Conservation (phyloP, 2,888 invertebrate genomes). For the Pollenia angustigena region DNA sequence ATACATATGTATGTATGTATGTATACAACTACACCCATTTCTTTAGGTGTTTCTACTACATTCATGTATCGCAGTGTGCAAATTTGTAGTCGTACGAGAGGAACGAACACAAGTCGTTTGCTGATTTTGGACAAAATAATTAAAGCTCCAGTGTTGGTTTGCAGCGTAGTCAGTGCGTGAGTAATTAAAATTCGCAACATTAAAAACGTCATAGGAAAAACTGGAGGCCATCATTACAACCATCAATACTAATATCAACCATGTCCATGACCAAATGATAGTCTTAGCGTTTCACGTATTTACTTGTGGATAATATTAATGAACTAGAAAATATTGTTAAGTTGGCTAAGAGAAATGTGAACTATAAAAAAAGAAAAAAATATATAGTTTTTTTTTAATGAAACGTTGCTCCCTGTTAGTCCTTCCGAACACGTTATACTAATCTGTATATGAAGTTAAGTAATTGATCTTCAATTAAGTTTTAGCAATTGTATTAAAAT, state of each 20-base stretch:
- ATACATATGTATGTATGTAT: no score
- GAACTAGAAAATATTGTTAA: constrained; percentile 15
- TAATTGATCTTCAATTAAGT: constrained; percentile 15
- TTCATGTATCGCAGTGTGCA: neutral
- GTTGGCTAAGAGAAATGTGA: neutral
- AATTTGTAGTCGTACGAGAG: neutral
- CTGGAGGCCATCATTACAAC: constrained; percentile 69
- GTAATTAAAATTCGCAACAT: constrained; percentile 71
- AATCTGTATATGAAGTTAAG: constrained; percentile 4
- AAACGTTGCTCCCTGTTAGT: neutral
- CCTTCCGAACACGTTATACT: constrained; percentile 23
- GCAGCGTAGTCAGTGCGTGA: constrained; percentile 64
- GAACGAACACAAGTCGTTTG: constrained; percentile 35
- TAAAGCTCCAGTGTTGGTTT: constrained; percentile 60
- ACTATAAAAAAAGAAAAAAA: neutral
- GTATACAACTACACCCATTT: constrained; percentile 16
- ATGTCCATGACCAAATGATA: constrained; percentile 46
- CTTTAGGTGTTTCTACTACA: neutral
- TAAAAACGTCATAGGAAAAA: constrained; percentile 57
- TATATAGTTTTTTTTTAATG: neutral
- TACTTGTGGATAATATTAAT: constrained; percentile 10
- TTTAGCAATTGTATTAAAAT: neutral
- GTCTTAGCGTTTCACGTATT: neutral
- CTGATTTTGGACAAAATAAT: constrained; percentile 68
- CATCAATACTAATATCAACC: constrained; percentile 43